Evolutionary conservation across 2,888 invertebrate genomes (phyloP).

Genomic region (Horisme vitalbata): DNA sequence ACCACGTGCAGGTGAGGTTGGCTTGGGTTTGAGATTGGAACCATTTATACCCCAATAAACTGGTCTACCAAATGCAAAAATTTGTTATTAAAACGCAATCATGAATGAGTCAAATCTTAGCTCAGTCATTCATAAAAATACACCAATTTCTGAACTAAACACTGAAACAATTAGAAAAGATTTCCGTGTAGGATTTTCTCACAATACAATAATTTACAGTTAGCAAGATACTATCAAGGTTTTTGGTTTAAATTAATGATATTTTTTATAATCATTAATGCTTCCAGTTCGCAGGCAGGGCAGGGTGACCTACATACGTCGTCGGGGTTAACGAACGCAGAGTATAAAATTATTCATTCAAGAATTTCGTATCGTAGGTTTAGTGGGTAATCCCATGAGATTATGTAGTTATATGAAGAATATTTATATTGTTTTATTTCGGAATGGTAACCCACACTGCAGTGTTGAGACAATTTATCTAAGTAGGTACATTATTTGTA

Average conservation of each 20-base stretch:
- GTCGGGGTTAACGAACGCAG: constrained; percentile 63
- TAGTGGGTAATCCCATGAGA: constrained; percentile 28
- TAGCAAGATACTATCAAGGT: constrained; percentile 31
- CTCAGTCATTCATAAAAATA: not conserved
- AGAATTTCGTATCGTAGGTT: constrained; percentile 48
- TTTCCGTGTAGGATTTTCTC: constrained; percentile 31
- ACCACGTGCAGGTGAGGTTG: too few relatives aligned
- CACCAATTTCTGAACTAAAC: not conserved
- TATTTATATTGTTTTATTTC: not conserved
- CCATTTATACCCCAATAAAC: too few relatives aligned
- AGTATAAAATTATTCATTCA: constrained; percentile 54
- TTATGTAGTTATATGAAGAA: not conserved
- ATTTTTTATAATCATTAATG: constrained; percentile 35
- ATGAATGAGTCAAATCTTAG: constrained; percentile 1
- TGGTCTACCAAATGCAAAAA: too few relatives aligned
- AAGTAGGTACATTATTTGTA: too few relatives aligned
- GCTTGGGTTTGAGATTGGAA: too few relatives aligned
- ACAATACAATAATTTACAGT: constrained; percentile 33
- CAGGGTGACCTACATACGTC: constrained; percentile 59
- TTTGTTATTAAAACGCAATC: not conserved
- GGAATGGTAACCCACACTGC: too few relatives aligned
- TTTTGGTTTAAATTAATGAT: constrained; percentile 32
- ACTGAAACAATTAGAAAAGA: constrained; percentile 10
- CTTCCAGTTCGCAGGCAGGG: constrained; percentile 39
- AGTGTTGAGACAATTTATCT: too few relatives aligned